Evolutionary conservation across 2,888 invertebrate species (phyloP).

Genomic region (Rugalucina vietnamica): DNA sequence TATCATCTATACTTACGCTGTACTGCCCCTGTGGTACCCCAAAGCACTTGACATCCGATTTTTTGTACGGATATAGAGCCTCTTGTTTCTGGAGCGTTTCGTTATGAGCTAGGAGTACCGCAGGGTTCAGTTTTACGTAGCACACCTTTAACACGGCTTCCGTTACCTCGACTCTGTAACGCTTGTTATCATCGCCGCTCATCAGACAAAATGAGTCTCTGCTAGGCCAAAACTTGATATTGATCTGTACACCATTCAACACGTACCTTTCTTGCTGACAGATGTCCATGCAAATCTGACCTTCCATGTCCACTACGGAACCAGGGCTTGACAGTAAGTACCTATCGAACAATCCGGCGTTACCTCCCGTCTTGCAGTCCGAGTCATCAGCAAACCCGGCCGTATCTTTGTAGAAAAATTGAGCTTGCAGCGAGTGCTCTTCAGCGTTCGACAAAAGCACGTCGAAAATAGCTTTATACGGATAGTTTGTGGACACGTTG

Average conservation of each 20-base stretch:
- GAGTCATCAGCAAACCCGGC: background rate
- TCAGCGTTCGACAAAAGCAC: background rate
- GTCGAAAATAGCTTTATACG: background rate
- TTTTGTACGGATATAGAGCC: background rate
- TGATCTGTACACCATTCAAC: background rate
- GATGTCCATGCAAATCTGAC: background rate
- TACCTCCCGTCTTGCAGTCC: background rate
- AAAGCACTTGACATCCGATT: background rate
- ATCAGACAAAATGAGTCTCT: background rate
- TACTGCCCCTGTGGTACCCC: background rate
- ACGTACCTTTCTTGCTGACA: background rate
- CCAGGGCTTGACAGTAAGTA: background rate
- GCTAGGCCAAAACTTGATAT: background rate
- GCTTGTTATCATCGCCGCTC: background rate
- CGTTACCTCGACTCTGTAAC: slow-evolving; percentile 23
- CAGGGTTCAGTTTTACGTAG: slow-evolving; percentile 36
- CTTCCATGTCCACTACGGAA: background rate
- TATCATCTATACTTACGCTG: background rate
- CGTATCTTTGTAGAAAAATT: background rate
- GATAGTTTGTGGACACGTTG: background rate
- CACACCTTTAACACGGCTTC: slow-evolving; percentile 46
- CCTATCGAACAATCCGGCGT: background rate
- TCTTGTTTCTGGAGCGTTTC: background rate
- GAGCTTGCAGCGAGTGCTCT: background rate
- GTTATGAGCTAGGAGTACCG: background rate